These are phyloP conservation scores for Pampusana beccarii DNA, from an alignment of 2,113 vertebrate species.

Conservation along the genomic window DNA sequence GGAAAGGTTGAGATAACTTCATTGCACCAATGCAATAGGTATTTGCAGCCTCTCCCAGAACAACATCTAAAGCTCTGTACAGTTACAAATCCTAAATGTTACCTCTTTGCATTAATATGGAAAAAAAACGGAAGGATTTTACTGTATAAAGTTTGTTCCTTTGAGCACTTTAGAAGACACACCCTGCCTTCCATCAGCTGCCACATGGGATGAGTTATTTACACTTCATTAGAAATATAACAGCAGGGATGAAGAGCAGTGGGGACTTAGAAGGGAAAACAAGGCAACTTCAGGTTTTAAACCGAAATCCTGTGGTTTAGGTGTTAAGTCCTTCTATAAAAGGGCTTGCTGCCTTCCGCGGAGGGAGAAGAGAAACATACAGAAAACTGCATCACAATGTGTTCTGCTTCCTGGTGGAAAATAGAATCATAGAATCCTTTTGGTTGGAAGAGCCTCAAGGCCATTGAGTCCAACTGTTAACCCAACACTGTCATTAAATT, in stretches of 20 bases:
- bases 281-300: background rate
- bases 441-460: no score
- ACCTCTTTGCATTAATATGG: background rate
- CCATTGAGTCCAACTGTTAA: no score
- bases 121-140: background rate
- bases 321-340: background rate
- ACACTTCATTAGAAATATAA: background rate
- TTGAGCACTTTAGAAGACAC: background rate
- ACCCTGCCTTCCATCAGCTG: background rate
- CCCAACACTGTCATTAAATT: no score
- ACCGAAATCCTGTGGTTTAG: background rate
- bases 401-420: background rate
- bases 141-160: background rate
- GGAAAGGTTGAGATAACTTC: background rate
- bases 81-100: background rate
- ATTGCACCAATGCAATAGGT: background rate
- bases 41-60: background rate
- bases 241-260: background rate
- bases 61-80: rapidly evolving
- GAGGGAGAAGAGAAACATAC: background rate
- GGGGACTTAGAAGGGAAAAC: background rate
- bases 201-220: background rate
- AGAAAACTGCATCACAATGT: background rate
- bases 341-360: background rate
- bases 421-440: background rate